Percentiles rank a stretch among this genome's conserved stretches.
Conservation (phyloP, 2,113 vertebrate genomes). For the Zosterops hypoxanthus region DNA sequence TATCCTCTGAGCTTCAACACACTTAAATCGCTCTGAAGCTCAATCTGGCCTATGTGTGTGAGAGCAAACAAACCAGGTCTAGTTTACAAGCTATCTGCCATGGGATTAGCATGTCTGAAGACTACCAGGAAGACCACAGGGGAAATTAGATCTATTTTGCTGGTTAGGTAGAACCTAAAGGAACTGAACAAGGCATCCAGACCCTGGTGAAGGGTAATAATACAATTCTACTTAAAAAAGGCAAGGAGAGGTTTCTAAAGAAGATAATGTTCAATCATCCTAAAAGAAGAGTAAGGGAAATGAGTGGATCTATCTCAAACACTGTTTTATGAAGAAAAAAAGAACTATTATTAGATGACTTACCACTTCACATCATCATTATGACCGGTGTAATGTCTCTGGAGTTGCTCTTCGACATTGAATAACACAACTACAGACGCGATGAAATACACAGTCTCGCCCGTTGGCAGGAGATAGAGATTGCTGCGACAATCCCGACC, state of each 20-base stretch:
- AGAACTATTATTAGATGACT: neutral
- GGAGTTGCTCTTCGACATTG: conserved; percentile 94
- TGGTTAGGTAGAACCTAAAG: neutral
- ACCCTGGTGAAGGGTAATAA: neutral
- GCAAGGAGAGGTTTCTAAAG: neutral
- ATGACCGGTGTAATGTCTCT: conserved; percentile 94
- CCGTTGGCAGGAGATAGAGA: conserved; percentile 95
- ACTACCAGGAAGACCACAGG: neutral
- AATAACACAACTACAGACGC: conserved; percentile 94
- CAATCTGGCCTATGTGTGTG: neutral
- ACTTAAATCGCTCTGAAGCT: neutral
- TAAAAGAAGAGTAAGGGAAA: neutral
- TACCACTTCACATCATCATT: conserved; percentile 98
- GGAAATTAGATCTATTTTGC: neutral
- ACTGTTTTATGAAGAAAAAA: neutral
- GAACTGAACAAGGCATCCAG: neutral
- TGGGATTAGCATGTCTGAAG: neutral
- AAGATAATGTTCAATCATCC: neutral
- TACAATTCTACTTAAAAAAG: neutral
- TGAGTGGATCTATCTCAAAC: neutral
- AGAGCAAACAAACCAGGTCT: neutral
- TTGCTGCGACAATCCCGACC: conserved; percentile 97
- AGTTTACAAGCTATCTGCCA: neutral
- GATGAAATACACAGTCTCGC: conserved; percentile 97
- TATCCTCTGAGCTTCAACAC: neutral